Evolutionary conservation across 2,113 vertebrate genomes (phyloP).

Genomic region (Hydrochoerus hydrochaeris): DNA sequence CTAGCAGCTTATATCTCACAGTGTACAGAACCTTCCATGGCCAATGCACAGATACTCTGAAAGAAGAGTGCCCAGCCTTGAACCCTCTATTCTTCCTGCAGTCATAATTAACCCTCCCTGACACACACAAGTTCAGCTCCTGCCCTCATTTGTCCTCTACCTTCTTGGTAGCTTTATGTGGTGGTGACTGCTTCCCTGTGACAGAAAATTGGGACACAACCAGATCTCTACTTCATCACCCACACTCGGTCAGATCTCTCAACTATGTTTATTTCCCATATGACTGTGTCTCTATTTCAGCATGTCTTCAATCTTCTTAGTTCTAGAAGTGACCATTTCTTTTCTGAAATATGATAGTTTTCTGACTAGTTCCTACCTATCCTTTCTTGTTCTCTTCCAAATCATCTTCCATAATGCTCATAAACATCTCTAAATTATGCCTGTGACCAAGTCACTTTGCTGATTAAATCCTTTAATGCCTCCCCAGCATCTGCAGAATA

Average conservation of each 20-base stretch:
- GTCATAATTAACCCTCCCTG: not conserved
- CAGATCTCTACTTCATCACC: not conserved
- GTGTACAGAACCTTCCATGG: not conserved
- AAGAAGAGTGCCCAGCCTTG: not conserved
- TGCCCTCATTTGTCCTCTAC: not conserved
- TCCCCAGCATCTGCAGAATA: not conserved
- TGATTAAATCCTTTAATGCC: not conserved
- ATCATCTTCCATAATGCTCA: not conserved
- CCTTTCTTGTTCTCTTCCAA: not conserved
- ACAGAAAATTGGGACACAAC: not conserved
- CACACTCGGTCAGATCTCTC: not conserved
- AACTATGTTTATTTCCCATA: not conserved
- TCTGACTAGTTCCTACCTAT: not conserved
- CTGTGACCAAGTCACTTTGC: not conserved
- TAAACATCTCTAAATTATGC: not conserved
- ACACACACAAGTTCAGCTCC: not conserved
- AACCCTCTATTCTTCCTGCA: not conserved
- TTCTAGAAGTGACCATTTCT: not conserved
- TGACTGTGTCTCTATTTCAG: not conserved
- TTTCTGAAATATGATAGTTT: not conserved
- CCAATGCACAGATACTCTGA: not conserved
- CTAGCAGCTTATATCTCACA: not conserved
- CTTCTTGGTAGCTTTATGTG: not conserved
- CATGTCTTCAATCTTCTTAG: not conserved
- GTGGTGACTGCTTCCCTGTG: not conserved